Evolutionary conservation across 2,113 vertebrate genomes (phyloP).

Genomic region (Axis porcinus): DNA sequence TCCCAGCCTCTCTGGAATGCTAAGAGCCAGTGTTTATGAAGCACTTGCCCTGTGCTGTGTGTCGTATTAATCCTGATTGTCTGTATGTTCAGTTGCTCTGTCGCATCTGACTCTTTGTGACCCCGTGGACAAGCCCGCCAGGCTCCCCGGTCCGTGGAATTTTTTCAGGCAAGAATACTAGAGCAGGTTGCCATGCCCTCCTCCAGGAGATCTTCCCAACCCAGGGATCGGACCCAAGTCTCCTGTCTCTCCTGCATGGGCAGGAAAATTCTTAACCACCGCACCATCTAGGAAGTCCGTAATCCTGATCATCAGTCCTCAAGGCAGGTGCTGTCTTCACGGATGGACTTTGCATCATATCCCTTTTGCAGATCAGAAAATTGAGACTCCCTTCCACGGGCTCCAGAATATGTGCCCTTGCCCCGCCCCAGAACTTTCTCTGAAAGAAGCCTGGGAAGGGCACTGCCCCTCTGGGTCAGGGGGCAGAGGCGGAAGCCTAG

Average conservation of each 20-base stretch:
- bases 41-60: background rate
- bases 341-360: rapidly evolving
- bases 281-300: background rate
- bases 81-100: background rate
- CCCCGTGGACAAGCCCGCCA: background rate
- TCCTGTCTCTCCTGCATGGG: background rate
- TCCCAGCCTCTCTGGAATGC: background rate
- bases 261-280: background rate
- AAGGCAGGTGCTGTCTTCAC: background rate
- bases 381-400: background rate
- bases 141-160: background rate
- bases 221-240: background rate
- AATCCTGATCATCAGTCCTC: background rate
- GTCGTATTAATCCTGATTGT: background rate
- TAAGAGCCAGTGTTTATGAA: background rate
- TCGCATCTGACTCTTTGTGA: background rate
- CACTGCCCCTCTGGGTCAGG: background rate
- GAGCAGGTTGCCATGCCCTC: background rate
- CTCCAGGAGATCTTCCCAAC: background rate
- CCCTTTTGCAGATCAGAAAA: background rate
- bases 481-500: background rate
- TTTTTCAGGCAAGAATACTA: background rate
- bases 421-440: background rate
- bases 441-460: too few species aligned
- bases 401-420: background rate